A percentile compares a stretch with the other conserved stretches of the same genome.
phyloP scores from a whole-genome alignment of 1,140 invertebrate species.

The Adoxophyes honmai region DNA sequence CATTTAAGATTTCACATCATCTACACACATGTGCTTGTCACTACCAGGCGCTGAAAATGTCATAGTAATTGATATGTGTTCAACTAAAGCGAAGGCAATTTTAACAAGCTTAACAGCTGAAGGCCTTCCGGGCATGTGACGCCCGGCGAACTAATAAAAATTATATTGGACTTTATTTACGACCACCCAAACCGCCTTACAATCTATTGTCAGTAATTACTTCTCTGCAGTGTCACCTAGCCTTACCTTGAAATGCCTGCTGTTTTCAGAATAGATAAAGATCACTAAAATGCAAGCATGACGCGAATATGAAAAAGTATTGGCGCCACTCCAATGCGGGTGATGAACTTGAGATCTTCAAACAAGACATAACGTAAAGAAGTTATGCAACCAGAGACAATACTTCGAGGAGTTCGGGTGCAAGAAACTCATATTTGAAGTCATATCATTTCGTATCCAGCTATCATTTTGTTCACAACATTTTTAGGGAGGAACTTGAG shows the following conservation, averaged over 20 bases:
- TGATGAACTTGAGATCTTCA: not conserved
- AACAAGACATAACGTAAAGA: not conserved
- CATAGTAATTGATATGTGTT: too few relatives aligned
- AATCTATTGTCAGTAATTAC: conserved; percentile 23
- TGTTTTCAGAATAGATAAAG: conserved; percentile 8
- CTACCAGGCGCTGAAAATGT: too few relatives aligned
- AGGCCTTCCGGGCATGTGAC: conserved; percentile 32
- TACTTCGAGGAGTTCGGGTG: not conserved
- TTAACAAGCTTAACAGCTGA: conserved; percentile 43
- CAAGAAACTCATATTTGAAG: not conserved
- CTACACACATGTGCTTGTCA: too few relatives aligned
- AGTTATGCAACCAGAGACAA: not conserved
- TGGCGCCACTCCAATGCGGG: conserved; percentile 19
- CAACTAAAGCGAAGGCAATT: conserved; percentile 11
- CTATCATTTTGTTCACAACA: not conserved
- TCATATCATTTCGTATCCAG: not conserved
- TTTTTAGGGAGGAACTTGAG: too few relatives aligned
- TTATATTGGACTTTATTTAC: conserved; percentile 24
- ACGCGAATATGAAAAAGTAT: not conserved
- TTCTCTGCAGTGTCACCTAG: conserved; percentile 5
- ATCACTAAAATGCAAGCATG: conserved; percentile 1
- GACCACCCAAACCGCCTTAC: conserved; percentile 10
- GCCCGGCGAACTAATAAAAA: conserved; percentile 26
- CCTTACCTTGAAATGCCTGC: conserved; percentile 21
- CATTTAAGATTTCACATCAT: too few relatives aligned